Evolutionary conservation across 2,888 invertebrate species (phyloP), one percentile per base, ranked within the genome.

Genomic region (Parnassius smintheus): DNA sequence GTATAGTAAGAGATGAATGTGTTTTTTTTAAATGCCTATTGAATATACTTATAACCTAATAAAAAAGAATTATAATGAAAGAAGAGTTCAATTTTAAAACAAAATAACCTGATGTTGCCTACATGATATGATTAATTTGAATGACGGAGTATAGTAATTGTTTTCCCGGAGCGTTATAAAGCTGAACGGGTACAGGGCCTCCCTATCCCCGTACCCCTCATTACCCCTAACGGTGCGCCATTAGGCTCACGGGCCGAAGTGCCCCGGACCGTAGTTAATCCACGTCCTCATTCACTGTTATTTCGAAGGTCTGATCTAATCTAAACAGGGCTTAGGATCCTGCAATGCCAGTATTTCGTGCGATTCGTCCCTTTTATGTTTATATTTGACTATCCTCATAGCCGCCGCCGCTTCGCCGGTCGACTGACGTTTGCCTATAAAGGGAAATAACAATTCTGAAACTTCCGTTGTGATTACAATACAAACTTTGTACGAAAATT

Each of bases 251-350:
- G 87, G 88, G 83, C 87, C 88, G 81, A 84, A 88, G 87, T 89
- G 87, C 85, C 80, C 86, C 88, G 89, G 88, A 90, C 90, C 91
- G 89, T 89, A 91, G 90, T 91, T 91, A 91, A 91, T 91, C 91
- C 91, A 89, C 87, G 89, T 90, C 90, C 91, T 91, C 90, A 90
- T 91, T 91, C 90, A 88, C 90, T 91, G 91, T 91, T 91, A 91
- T 91, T 91, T 89, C 89, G 87, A 89, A 90, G 91, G 89, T 87
- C 90, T 91, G 90, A 91, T 91, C 91, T 91, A 91, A 91, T 91
- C 91, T 91, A 90, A 91, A 91, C 91, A 88, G 86, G 85, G 88
- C 89, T 91, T 89, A 89, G 88, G 85, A 87, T 88, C 85, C 85
- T 88, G 87, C 89, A 86, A 86, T 83, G 86, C 81, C 88, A 88